These are phyloP conservation scores for Clepsis dumicolana DNA, from an alignment of 2,888 invertebrate genomes.

Conservation along the genomic window DNA sequence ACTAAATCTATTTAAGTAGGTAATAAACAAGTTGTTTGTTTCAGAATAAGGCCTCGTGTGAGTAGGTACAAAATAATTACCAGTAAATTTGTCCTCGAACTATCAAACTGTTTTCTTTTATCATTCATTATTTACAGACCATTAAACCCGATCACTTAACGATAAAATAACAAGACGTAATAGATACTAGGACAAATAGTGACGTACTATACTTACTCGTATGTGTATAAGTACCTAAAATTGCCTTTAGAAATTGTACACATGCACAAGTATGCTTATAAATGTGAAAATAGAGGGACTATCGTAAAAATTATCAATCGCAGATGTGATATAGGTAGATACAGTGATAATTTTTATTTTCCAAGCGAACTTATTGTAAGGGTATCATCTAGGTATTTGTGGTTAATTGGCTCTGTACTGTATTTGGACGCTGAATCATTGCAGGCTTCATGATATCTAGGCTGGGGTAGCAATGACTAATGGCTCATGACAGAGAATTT, in stretches of 20 bases:
- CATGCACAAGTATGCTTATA: not conserved
- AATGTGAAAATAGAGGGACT: not conserved
- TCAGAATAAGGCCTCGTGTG: not conserved
- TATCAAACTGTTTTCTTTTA: not conserved
- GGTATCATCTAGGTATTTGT: constrained; percentile 26
- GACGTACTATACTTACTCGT: not conserved
- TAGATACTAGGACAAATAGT: not conserved
- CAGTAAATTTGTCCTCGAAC: not conserved
- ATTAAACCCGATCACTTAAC: not conserved
- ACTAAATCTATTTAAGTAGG: not conserved
- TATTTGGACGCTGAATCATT: constrained; percentile 29
- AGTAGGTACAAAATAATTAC: not conserved
- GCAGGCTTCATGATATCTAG: constrained; percentile 17
- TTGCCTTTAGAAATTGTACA: not conserved
- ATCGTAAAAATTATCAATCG: not conserved
- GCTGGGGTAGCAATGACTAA: constrained; percentile 29
- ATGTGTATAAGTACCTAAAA: not conserved
- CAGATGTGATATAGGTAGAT: not conserved
- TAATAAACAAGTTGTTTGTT: no score
- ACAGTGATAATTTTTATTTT: not conserved
- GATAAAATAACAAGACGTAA: constrained; percentile 1
- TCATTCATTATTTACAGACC: not conserved
- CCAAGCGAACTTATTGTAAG: constrained; percentile 1
- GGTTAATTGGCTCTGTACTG: constrained; percentile 32
- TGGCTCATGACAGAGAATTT: constrained; percentile 19